Evolutionary conservation across 2,113 vertebrate species (phyloP).

Genomic region (Coptodon rendalli): DNA sequence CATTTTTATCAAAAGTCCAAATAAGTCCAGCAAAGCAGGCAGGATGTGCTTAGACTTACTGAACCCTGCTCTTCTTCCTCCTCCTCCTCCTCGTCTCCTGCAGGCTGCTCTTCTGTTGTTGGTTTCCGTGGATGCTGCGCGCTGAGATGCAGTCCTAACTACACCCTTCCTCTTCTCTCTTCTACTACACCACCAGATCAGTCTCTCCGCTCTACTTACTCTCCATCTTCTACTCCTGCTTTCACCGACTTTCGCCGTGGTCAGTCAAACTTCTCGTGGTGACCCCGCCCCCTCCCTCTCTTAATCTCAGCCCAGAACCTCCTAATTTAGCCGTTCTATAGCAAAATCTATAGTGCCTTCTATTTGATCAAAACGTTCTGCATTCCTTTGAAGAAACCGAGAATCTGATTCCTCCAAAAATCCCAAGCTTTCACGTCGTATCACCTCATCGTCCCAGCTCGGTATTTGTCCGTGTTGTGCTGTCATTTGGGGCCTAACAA

Average conservation of each 20-base stretch:
- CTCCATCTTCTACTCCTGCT: background rate
- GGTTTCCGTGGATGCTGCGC: slow-evolving; percentile 94
- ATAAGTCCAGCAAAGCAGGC: background rate
- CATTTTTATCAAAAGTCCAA: background rate
- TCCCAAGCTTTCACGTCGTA: background rate
- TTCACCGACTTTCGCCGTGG: slow-evolving; percentile 12
- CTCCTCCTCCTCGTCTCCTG: background rate
- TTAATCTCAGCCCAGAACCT: background rate
- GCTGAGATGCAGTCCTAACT: slow-evolving; percentile 90
- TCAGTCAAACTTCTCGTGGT: background rate
- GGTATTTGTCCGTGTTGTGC: background rate
- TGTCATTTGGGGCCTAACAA: background rate
- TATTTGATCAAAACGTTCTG: slow-evolving; percentile 60
- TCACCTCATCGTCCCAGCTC: background rate
- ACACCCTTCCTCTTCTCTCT: background rate
- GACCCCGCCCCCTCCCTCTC: background rate
- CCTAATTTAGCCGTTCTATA: slow-evolving; percentile 60
- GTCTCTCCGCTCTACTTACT: slow-evolving; percentile 18
- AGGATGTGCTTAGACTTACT: background rate
- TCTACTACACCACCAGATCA: background rate
- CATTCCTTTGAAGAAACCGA: slow-evolving; percentile 42
- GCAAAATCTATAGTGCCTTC: slow-evolving; percentile 77
- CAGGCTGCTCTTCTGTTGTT: slow-evolving; percentile 93
- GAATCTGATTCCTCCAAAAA: background rate
- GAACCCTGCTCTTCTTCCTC: background rate